These are phyloP conservation scores for Melanaphis sacchari DNA, from an alignment of 1,140 invertebrate genomes.

Conservation along the genomic window DNA sequence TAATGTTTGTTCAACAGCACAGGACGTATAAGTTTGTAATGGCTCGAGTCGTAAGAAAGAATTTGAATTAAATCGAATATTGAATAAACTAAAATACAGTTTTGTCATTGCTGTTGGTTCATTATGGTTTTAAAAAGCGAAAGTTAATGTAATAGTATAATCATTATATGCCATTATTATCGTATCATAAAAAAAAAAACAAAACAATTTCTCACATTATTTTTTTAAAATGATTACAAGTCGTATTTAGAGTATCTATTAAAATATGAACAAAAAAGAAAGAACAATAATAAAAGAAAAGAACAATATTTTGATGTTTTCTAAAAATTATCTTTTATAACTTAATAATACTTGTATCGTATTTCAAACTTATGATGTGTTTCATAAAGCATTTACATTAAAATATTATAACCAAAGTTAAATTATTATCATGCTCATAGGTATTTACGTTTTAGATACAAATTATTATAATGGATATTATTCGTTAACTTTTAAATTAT, in stretches of 20 bases:
- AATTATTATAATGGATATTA: neutral
- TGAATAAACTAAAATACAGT: neutral
- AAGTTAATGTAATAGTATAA: conserved; percentile 3
- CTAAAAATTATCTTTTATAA: neutral
- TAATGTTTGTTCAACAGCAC: neutral
- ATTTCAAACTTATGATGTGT: neutral
- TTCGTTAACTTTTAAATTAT: neutral
- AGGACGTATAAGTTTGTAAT: neutral
- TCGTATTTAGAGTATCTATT: neutral
- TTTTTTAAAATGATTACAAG: neutral
- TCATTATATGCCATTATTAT: conserved; percentile 8
- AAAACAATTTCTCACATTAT: neutral
- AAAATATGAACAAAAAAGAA: too few relatives aligned
- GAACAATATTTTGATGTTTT: neutral
- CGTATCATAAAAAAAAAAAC: neutral
- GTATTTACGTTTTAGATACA: neutral
- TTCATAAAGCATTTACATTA: neutral
- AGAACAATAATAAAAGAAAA: too few relatives aligned
- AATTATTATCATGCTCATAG: neutral
- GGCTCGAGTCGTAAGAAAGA: neutral
- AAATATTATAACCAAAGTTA: neutral
- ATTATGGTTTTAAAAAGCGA: conserved; percentile 27
- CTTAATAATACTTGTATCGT: neutral
- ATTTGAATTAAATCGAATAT: neutral
- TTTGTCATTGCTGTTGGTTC: neutral